A percentile compares a stretch with the other conserved stretches of the same genome.
Evolutionary conservation across 1,140 invertebrate species (phyloP).

Genomic region (Bombyx mori): DNA sequence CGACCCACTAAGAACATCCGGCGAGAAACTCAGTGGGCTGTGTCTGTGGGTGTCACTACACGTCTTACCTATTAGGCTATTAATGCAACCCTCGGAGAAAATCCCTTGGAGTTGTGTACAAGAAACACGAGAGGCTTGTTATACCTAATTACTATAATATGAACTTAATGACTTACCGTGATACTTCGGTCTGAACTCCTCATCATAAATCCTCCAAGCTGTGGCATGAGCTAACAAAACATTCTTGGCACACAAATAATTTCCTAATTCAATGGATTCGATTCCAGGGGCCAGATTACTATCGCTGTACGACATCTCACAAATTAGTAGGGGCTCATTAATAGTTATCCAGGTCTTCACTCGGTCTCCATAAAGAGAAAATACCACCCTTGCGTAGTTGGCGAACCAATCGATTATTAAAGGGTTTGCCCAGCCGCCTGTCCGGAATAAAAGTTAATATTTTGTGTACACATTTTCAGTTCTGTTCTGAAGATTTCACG

Average conservation of each 20-base stretch:
- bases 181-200: conserved; percentile 21
- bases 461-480: too few species aligned
- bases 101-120: too few species aligned
- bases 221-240: conserved; percentile 71
- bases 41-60: too few species aligned
- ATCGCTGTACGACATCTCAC: conserved; percentile 65
- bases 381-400: conserved; percentile 73
- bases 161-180: conserved; percentile 23
- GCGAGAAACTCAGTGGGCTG: too few species aligned
- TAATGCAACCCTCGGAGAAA: too few species aligned
- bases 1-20: too few species aligned
- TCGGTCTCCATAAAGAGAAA: conserved; percentile 72
- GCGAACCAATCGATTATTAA: conserved; percentile 72
- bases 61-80: too few species aligned
- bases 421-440: conserved; percentile 72
- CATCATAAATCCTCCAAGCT: conserved; percentile 72
- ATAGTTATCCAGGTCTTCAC: conserved; percentile 78
- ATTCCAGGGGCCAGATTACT: conserved; percentile 56
- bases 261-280: conserved; percentile 47
- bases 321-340: conserved; percentile 75
- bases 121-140: too few species aligned
- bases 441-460: too few species aligned
- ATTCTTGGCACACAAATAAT: conserved; percentile 69
- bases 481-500: too few species aligned
- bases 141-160: too few species aligned